Base-by-base conservation (phyloP, 1,140 invertebrate genomes). In the Drosophila trapezifrons region DNA sequence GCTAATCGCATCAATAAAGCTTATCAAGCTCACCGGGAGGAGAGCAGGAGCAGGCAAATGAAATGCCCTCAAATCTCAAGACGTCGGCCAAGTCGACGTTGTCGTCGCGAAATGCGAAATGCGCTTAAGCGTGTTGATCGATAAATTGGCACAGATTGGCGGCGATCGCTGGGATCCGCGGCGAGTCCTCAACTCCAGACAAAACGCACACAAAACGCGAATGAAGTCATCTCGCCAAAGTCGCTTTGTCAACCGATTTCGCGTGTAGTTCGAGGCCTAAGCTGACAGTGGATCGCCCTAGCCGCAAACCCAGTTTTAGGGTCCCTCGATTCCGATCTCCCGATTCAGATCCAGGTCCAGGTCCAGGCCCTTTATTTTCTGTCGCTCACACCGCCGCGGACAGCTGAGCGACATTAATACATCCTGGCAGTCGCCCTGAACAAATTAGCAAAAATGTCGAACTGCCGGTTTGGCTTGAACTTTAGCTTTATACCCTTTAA, bases 1-100 rank as follows among this genome's bases (percentile, higher is more conserved):
- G 80, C 84, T 87, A 87, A 87, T 87, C 83, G 83, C 83, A 87
- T 87, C 83, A 87, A 89, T 89, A 83, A 87, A 87, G 83, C 83
- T 87, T 89, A 87, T 87, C 83, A 85, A 57, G 83, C 82, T 82
- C 75, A 78, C 52, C 56, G 51, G 64, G 25, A 60, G 58, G 56
- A 52, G 51, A 8, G 20, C 47, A 51, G 46, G 51, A 62, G 59
- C 49, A 35, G 51, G 37, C 43, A 64, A 67, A 81, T 80, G 77
- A 81, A 86, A 78, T 63, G 69, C 74, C 78, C 80, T 55, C 60
- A 43, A 82, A 82, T n/a, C n/a, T n/a, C n/a, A n/a, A n/a, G 71
- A 58, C 67, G 42, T 63, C n/a, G 56, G 46, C 46, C 58, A n/a
- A 8, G 32, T 35, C 12, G 59, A 69, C 57, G 76, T 32, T 46